A percentile compares a stretch with the other conserved stretches of the same genome.
phyloP scores from a whole-genome alignment of 2,797 vertebrate genomes.

The Natrix natrix region DNA sequence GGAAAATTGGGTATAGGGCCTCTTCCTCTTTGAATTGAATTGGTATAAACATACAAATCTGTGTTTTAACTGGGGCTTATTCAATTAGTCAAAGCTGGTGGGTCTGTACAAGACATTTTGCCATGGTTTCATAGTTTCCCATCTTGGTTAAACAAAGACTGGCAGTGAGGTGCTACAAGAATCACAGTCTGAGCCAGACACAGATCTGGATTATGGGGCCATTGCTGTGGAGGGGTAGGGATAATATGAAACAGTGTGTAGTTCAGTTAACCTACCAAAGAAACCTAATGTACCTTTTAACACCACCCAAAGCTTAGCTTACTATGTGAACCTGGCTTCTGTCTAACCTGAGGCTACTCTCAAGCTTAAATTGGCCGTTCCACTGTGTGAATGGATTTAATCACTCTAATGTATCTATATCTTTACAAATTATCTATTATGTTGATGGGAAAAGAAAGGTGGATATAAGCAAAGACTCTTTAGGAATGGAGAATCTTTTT shows the following conservation, averaged over 20 bases:
- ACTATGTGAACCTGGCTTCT: background rate
- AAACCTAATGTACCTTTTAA: background rate
- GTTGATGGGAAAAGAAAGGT: background rate
- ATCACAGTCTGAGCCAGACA: background rate
- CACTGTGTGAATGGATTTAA: background rate
- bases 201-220: background rate
- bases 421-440: background rate
- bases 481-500: no score
- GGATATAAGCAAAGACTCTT: background rate
- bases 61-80: background rate
- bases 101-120: background rate
- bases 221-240: background rate
- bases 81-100: background rate
- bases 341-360: background rate
- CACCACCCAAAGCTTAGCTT: background rate
- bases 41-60: background rate
- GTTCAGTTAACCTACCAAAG: background rate
- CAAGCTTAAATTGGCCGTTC: background rate
- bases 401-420: background rate
- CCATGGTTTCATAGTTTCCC: background rate
- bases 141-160: background rate
- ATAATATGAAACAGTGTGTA: background rate
- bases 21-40: background rate
- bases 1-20: no score
- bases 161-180: background rate